Conservation (phyloP, 2,888 invertebrate species). For the Drosophila seclusa region DNA sequence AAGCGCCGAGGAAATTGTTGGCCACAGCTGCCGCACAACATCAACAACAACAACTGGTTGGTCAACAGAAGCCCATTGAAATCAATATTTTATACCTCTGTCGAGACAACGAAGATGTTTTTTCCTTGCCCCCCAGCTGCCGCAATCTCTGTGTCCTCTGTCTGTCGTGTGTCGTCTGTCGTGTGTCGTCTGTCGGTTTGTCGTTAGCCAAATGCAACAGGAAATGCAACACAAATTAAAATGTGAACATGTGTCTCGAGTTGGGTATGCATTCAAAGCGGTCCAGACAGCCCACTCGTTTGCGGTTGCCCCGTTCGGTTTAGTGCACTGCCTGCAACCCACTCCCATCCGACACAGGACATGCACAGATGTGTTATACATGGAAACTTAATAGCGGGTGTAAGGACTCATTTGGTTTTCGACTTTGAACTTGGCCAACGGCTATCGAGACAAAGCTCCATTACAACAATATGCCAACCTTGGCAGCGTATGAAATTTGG, state of each 20-base stretch:
- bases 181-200: neutral
- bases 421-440: conserved; percentile 49
- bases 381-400: conserved; percentile 40
- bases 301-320: conserved; percentile 52
- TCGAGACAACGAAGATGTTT: conserved; percentile 58
- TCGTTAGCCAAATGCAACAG: conserved; percentile 68
- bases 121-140: conserved; percentile 8
- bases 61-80: conserved; percentile 51
- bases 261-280: conserved; percentile 36
- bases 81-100: conserved; percentile 78
- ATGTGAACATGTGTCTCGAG: conserved; percentile 68
- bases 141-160: neutral
- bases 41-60: conserved; percentile 14
- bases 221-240: conserved; percentile 79
- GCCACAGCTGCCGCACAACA: conserved; percentile 33
- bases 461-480: neutral
- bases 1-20: conserved; percentile 48
- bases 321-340: conserved; percentile 30
- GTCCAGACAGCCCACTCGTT: conserved; percentile 59
- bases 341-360: neutral
- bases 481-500: conserved; percentile 11
- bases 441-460: conserved; percentile 1
- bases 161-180: neutral
- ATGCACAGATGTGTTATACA: neutral
- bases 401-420: conserved; percentile 51